A percentile compares a stretch with the other conserved stretches of the same genome.
Conservation (phyloP, 2,888 invertebrate species). For the Ischnura elegans region DNA sequence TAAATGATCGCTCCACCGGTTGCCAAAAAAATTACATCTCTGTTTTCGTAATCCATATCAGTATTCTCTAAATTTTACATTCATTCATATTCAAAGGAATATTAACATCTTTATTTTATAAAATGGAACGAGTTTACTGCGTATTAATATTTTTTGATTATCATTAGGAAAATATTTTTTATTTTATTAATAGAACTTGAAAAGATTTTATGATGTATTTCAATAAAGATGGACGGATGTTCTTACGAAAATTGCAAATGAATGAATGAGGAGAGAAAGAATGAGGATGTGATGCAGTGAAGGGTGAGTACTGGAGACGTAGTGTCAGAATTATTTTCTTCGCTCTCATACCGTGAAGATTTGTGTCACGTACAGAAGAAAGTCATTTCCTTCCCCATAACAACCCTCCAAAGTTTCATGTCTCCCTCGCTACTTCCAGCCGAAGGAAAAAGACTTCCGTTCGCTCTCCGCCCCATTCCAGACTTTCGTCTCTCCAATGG, state of each 20-base stretch:
- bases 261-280: not conserved
- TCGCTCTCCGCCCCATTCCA: not conserved
- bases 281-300: slow-evolving; percentile 29
- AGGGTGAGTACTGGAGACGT: slow-evolving; percentile 41
- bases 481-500: not conserved
- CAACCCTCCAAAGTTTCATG: slow-evolving; percentile 57
- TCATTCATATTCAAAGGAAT: no score
- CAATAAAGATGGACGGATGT: no score
- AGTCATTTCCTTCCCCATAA: not conserved
- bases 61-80: no score
- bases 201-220: no score
- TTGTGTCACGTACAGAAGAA: slow-evolving; percentile 32
- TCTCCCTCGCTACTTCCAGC: not conserved
- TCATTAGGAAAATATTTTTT: no score
- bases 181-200: no score
- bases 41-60: no score
- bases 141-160: no score
- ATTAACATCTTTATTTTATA: no score
- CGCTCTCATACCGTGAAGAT: slow-evolving; percentile 50
- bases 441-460: not conserved
- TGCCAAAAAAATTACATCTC: no score
- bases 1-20: no score
- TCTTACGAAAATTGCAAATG: not conserved
- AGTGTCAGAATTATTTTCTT: slow-evolving; percentile 46
- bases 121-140: no score